phyloP scores from a whole-genome alignment of 2,888 invertebrate genomes.

The Andrena marginata region DNA sequence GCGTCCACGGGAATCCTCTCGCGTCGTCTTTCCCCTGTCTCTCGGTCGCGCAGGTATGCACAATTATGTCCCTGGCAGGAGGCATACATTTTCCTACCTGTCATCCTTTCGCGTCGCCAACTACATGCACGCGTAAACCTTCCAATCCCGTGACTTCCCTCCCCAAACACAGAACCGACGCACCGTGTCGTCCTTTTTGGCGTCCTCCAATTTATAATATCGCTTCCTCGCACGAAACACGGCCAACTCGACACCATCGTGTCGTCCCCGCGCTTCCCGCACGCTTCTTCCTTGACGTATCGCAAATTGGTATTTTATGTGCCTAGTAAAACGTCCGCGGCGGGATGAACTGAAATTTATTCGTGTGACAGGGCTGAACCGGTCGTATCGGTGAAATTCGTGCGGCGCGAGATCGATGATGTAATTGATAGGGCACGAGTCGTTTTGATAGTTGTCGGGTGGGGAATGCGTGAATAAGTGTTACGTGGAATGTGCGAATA shows the following conservation, averaged over 20 bases:
- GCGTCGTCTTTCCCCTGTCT: slow-evolving; percentile 14
- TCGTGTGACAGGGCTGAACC: not conserved
- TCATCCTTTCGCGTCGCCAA: slow-evolving; percentile 31
- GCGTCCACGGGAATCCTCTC: not conserved
- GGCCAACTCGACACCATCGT: slow-evolving; percentile 22
- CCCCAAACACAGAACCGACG: slow-evolving; percentile 12
- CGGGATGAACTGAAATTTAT: slow-evolving; percentile 19
- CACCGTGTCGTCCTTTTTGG: slow-evolving; percentile 26
- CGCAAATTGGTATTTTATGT: slow-evolving; percentile 42
- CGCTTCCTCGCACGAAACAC: slow-evolving; percentile 27
- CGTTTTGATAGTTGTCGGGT: too few relatives aligned
- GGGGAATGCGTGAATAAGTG: too few relatives aligned
- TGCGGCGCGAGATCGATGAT: not conserved
- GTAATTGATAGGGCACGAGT: not conserved
- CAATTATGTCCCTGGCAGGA: slow-evolving; percentile 34
- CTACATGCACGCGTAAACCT: slow-evolving; percentile 1
- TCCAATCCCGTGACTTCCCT: slow-evolving; percentile 26
- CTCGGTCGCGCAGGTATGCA: slow-evolving; percentile 4
- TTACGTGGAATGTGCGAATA: too few relatives aligned
- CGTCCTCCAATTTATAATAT: slow-evolving; percentile 47
- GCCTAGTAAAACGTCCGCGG: slow-evolving; percentile 13
- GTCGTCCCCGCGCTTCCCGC: not conserved
- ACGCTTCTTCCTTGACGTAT: slow-evolving; percentile 15
- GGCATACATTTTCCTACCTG: slow-evolving; percentile 31
- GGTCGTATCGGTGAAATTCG: not conserved